Percentiles rank a stretch among this genome's conserved stretches.
Evolutionary conservation across 2,888 invertebrate genomes (phyloP).

Genomic region (Chromoteleia sp.): DNA sequence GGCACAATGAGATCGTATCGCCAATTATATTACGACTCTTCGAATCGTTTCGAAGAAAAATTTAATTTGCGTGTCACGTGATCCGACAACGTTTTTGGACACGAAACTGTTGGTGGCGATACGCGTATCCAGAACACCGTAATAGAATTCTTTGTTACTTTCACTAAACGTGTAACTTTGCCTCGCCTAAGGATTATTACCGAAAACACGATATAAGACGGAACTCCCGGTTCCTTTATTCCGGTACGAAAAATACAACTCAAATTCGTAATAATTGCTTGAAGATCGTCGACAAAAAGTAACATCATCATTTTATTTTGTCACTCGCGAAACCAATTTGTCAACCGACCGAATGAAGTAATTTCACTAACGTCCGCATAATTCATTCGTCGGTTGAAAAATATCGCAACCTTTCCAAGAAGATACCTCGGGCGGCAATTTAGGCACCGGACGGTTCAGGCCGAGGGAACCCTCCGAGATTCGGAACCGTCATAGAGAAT

Average conservation of each 20-base stretch:
- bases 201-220: not conserved
- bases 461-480: conserved; percentile 17
- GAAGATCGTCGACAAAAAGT: not conserved
- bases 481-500: conserved; percentile 23
- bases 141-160: conserved; percentile 22
- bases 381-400: conserved; percentile 41
- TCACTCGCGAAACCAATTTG: conserved; percentile 36
- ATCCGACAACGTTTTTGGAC: conserved; percentile 1
- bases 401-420: conserved; percentile 53
- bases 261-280: too few relatives aligned
- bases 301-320: conserved; percentile 13
- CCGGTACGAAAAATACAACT: too few relatives aligned
- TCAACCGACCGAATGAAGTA: conserved; percentile 33
- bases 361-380: conserved; percentile 36
- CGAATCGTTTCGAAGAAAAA: conserved; percentile 23
- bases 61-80: conserved; percentile 53
- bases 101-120: conserved; percentile 8
- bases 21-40: conserved; percentile 22
- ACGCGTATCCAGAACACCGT: not conserved
- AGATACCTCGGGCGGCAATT: conserved; percentile 55
- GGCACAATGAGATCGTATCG: conserved; percentile 47
- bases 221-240: not conserved
- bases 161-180: conserved; percentile 35
- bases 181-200: conserved; percentile 28
- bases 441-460: conserved; percentile 2